phyloP scores from a whole-genome alignment of 2,888 invertebrate genomes.

The Hipparchia sbordonii region DNA sequence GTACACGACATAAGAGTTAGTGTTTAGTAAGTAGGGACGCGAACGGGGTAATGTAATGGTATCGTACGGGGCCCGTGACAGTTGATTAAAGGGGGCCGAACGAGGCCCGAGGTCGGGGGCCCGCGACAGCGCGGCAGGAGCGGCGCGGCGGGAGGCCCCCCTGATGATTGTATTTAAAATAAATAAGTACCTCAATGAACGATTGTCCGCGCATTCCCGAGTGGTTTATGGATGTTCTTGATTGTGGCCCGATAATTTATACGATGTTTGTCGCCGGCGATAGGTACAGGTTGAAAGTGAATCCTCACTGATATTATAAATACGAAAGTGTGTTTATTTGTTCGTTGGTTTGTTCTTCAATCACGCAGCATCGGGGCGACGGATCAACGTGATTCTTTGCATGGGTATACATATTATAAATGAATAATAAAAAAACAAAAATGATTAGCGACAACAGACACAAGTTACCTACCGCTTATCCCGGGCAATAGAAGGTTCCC shows the following conservation, averaged over 20 bases:
- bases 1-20: constrained; percentile 34
- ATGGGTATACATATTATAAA: too few species aligned
- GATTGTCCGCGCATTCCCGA: constrained; percentile 74
- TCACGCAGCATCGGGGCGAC: too few species aligned
- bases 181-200: constrained; percentile 83
- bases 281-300: constrained; percentile 24
- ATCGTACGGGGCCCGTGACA: constrained; percentile 74
- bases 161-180: constrained; percentile 83
- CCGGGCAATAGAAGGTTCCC: too few species aligned
- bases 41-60: constrained; percentile 56
- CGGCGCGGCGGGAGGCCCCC: constrained; percentile 72
- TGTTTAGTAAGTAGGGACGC: constrained; percentile 34
- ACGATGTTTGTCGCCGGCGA: constrained; percentile 43
- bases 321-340: too few species aligned
- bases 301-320: background rate
- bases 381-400: too few species aligned
- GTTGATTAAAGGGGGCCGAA: constrained; percentile 83
- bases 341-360: too few species aligned
- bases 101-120: constrained; percentile 76
- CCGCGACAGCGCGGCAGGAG: constrained; percentile 78
- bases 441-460: too few species aligned
- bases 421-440: too few species aligned
- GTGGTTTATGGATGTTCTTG: constrained; percentile 64
- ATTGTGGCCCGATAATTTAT: constrained; percentile 64
- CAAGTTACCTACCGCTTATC: too few species aligned